These are phyloP conservation scores for Tachysurus vachellii DNA, from an alignment of 2,113 vertebrate species.

Conservation along the genomic window DNA sequence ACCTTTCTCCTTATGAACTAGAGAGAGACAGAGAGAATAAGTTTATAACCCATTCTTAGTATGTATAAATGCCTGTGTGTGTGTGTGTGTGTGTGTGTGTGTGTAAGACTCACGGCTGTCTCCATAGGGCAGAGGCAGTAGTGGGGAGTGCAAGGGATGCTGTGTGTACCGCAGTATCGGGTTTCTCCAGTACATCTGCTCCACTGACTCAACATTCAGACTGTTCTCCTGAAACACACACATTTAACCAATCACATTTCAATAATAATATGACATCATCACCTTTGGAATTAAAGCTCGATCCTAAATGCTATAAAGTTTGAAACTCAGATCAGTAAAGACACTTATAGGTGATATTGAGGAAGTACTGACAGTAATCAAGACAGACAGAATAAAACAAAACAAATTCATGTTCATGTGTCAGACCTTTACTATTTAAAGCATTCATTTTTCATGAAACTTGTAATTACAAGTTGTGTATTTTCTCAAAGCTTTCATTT, in stretches of 20 bases:
- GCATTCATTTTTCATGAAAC: not conserved
- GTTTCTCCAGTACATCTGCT: constrained; percentile 89
- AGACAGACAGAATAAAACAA: not conserved
- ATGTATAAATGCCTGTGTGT: not conserved
- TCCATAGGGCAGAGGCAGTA: constrained; percentile 85
- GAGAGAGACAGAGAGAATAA: not conserved
- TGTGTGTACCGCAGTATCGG: constrained; percentile 91
- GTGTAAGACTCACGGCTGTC: constrained; percentile 77
- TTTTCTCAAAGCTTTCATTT: not conserved
- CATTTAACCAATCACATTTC: not conserved
- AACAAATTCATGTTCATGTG: not conserved
- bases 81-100: constrained; percentile 1
- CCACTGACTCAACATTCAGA: constrained; percentile 83
- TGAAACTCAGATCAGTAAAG: not conserved
- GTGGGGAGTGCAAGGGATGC: constrained; percentile 86
- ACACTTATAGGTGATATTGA: not conserved
- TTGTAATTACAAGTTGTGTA: not conserved
- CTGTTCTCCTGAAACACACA: constrained; percentile 79
- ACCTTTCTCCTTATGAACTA: constrained; percentile 87
- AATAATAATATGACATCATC: not conserved
- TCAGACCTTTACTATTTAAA: not conserved
- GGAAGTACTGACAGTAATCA: not conserved
- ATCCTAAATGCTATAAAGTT: not conserved
- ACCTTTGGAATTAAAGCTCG: not conserved
- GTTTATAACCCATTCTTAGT: not conserved